phyloP scores from a whole-genome alignment of 2,888 invertebrate genomes.

The Tuberolachnus salignus region DNA sequence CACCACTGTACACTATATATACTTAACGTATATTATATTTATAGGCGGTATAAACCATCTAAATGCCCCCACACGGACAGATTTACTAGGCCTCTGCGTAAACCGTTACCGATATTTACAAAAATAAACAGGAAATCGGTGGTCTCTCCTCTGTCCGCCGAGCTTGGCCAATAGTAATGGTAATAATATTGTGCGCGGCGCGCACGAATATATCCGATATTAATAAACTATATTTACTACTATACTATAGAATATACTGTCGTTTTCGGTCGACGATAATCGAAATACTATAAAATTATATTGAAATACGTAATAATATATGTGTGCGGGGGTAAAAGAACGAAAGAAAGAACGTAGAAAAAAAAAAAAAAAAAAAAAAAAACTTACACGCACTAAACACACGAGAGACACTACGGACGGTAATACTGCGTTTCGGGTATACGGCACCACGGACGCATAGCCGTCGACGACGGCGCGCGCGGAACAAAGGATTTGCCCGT shows the following conservation, averaged over 20 bases:
- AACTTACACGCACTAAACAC: slow-evolving; percentile 9
- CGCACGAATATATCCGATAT: no score
- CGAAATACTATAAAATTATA: neutral
- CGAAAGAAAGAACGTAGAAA: neutral
- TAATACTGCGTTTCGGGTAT: slow-evolving; percentile 27
- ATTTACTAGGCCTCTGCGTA: neutral
- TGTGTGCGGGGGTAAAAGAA: no score
- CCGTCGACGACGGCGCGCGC: slow-evolving; percentile 35
- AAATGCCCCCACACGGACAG: neutral
- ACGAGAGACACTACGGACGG: neutral
- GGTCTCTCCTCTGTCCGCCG: no score
- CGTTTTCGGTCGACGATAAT: no score
- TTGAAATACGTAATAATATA: neutral
- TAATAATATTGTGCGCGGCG: no score
- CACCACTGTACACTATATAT: neutral
- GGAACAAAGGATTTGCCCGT: slow-evolving; percentile 46
- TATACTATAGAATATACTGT: neutral
- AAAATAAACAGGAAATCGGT: no score
- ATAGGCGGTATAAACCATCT: neutral
- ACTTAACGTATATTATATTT: neutral
- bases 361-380: neutral
- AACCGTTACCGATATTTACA: neutral
- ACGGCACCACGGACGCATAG: neutral
- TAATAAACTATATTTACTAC: neutral
- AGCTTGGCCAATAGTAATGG: no score